A percentile compares a stretch with the other conserved stretches of the same genome.
Conservation (phyloP, 23 tunicate species). For the Pegea sp. region DNA sequence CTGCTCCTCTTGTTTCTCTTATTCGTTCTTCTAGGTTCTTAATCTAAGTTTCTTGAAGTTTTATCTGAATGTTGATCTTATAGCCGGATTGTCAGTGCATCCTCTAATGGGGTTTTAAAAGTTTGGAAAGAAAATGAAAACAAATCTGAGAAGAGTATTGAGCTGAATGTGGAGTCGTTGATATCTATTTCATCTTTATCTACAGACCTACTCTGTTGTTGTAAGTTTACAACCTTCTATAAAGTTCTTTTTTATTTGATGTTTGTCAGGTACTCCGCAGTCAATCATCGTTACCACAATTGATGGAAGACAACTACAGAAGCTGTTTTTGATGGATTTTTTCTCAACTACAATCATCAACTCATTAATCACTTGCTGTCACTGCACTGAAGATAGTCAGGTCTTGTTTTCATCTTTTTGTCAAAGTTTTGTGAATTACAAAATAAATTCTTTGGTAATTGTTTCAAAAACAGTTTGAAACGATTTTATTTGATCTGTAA, state of each 20-base stretch:
- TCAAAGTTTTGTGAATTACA: too few relatives aligned
- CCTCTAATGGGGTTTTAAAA: constrained; percentile 20
- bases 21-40: constrained; percentile 14
- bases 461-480: too few relatives aligned
- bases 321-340: not conserved
- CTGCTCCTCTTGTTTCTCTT: constrained; percentile 21
- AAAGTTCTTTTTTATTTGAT: not conserved
- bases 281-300: not conserved
- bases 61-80: not conserved
- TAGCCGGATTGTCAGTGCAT: constrained; percentile 39
- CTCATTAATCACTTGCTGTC: constrained; percentile 17
- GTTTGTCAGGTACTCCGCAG: not conserved
- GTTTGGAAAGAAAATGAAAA: constrained; percentile 28
- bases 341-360: not conserved
- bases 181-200: not conserved
- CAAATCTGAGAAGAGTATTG: not conserved
- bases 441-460: too few relatives aligned
- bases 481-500: too few relatives aligned
- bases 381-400: constrained; percentile 4
- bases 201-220: constrained; percentile 21
- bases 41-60: constrained; percentile 1
- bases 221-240: constrained; percentile 14
- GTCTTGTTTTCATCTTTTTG: not conserved
- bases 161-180: not conserved
- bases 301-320: not conserved